Evolutionary conservation across 1,140 invertebrate genomes (phyloP).

Genomic region (Teleogryllus occipitalis): DNA sequence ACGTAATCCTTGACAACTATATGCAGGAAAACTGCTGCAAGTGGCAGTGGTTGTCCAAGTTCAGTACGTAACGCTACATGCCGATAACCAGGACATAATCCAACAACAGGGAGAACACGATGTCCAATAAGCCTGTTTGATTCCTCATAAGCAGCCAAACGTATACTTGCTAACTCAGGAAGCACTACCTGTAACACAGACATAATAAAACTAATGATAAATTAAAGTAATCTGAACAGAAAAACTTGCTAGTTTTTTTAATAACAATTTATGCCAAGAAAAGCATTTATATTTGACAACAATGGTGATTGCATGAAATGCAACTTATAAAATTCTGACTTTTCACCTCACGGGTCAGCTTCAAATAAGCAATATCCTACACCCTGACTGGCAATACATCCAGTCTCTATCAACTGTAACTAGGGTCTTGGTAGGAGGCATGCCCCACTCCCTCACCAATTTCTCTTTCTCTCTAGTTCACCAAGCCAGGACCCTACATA

Average conservation of each 20-base stretch:
- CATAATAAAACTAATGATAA: slow-evolving; percentile 10
- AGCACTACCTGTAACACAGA: slow-evolving; percentile 70
- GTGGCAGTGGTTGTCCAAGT: slow-evolving; percentile 82
- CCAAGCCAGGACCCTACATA: too few species aligned
- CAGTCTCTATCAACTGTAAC: too few species aligned
- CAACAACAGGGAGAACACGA: slow-evolving; percentile 89
- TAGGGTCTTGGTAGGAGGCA: too few species aligned
- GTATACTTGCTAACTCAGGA: slow-evolving; percentile 89
- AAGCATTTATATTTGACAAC: too few species aligned
- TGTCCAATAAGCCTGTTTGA: slow-evolving; percentile 90
- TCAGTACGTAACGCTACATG: slow-evolving; percentile 84
- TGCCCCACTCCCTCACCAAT: too few species aligned
- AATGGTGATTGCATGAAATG: too few species aligned
- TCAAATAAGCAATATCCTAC: too few species aligned
- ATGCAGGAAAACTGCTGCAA: slow-evolving; percentile 85
- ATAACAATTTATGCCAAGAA: neutral
- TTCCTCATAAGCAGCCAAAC: slow-evolving; percentile 96
- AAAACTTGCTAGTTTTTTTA: neutral
- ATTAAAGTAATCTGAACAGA: neutral
- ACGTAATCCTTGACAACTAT: slow-evolving; percentile 96
- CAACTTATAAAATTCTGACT: too few species aligned
- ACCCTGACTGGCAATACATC: too few species aligned
- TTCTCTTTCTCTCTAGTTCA: too few species aligned
- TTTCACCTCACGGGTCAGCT: too few species aligned
- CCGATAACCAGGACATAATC: slow-evolving; percentile 87